These are phyloP conservation scores for Achatina immaculata DNA, from an alignment of 1,140 invertebrate species.

Conservation along the genomic window DNA sequence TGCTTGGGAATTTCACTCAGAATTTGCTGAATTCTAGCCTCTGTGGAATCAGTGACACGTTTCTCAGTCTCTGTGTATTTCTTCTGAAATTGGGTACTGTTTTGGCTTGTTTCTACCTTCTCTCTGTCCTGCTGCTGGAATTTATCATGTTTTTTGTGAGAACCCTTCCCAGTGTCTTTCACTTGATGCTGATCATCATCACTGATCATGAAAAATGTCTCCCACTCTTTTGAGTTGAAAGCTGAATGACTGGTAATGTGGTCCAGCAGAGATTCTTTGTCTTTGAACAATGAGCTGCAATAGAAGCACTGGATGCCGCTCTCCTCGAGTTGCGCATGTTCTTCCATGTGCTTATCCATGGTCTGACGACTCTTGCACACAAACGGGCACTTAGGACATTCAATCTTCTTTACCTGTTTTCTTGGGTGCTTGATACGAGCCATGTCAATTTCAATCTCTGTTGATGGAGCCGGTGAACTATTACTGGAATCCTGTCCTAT, in stretches of 20 bases:
- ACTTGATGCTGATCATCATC: slow-evolving; percentile 40
- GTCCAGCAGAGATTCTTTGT: slow-evolving; percentile 55
- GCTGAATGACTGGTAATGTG: slow-evolving; percentile 61
- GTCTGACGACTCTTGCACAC: slow-evolving; percentile 56
- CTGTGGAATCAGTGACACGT: background rate
- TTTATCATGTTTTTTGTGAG: background rate
- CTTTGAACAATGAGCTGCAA: slow-evolving; percentile 56
- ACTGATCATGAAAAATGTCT: slow-evolving; percentile 42
- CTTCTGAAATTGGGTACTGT: background rate
- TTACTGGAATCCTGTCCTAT: slow-evolving; percentile 22
- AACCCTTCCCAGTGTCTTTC: slow-evolving; percentile 23
- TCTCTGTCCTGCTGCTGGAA: background rate
- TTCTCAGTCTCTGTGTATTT: background rate
- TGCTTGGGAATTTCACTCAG: slow-evolving; percentile 35
- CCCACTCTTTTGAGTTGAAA: slow-evolving; percentile 58
- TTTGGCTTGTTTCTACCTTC: background rate
- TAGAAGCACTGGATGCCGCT: slow-evolving; percentile 56
- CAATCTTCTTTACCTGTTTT: slow-evolving; percentile 60
- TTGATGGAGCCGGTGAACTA: slow-evolving; percentile 29
- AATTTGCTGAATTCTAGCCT: slow-evolving; percentile 38
- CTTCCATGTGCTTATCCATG: slow-evolving; percentile 56
- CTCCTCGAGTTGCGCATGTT: slow-evolving; percentile 52
- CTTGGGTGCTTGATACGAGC: slow-evolving; percentile 58
- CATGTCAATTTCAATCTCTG: slow-evolving; percentile 37
- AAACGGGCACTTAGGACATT: slow-evolving; percentile 59